Evolutionary conservation across 2,888 invertebrate species (phyloP).

Genomic region (Polyploca ridens): DNA sequence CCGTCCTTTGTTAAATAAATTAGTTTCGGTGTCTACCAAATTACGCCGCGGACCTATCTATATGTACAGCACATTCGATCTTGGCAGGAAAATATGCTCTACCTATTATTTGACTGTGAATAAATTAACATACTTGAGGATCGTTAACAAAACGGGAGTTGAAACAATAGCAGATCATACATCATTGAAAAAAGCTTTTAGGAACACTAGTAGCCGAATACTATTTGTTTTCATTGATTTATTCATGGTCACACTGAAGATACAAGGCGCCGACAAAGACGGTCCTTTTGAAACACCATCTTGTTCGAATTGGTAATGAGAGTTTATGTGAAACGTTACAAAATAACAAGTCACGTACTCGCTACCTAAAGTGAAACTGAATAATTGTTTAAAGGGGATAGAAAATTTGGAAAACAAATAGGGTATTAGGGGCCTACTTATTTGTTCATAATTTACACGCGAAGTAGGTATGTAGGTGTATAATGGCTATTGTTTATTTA

Average conservation of each 20-base stretch:
- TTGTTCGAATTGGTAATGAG: conserved; percentile 79
- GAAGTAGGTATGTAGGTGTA: conserved; percentile 31
- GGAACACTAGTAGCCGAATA: conserved; percentile 81
- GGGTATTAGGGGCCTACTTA: conserved; percentile 24
- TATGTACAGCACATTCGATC: conserved; percentile 74
- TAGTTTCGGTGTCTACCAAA: conserved; percentile 86
- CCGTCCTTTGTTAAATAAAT: conserved; percentile 85
- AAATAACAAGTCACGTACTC: conserved; percentile 70
- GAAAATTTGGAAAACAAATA: conserved; percentile 57
- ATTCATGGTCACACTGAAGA: conserved; percentile 78
- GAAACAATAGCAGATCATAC: conserved; percentile 76
- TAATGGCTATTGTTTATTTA: conserved; percentile 70
- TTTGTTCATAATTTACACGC: conserved; percentile 19
- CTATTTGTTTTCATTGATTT: conserved; percentile 84
- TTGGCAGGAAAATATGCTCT: conserved; percentile 80
- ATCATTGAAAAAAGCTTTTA: conserved; percentile 74
- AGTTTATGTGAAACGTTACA: conserved; percentile 66
- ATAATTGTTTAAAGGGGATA: conserved; percentile 58
- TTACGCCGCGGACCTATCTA: conserved; percentile 83
- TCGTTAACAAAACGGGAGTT: conserved; percentile 71
- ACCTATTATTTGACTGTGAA: conserved; percentile 74
- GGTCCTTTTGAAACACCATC: conserved; percentile 69
- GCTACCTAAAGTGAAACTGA: conserved; percentile 68
- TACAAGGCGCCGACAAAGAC: conserved; percentile 78
- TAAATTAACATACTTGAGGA: conserved; percentile 78